A percentile compares a stretch with the other conserved stretches of the same genome.
These are phyloP conservation scores for Masticophis lateralis DNA, from an alignment of 2,797 vertebrate species.

Conservation along the genomic window DNA sequence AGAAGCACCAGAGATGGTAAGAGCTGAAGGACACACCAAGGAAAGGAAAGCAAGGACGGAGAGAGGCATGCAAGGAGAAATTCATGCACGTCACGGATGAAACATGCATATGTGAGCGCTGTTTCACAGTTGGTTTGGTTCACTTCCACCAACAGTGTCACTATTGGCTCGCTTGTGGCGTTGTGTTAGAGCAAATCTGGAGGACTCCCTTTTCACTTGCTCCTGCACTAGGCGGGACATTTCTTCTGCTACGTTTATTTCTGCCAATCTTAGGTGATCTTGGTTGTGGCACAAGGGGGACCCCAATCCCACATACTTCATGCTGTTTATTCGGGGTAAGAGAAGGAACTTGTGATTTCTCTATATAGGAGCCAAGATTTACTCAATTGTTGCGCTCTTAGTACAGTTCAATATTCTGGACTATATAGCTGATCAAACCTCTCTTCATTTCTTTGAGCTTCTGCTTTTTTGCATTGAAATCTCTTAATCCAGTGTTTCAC, in stretches of 20 bases:
- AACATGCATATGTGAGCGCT: neutral
- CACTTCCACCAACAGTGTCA: neutral
- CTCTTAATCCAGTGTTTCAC: neutral
- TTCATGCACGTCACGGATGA: neutral
- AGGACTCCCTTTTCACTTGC: neutral
- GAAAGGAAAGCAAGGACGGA: neutral
- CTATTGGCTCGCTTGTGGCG: neutral
- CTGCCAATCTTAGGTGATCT: neutral
- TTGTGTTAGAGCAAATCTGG: neutral
- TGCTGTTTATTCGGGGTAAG: neutral
- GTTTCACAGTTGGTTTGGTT: neutral
- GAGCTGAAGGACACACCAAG: neutral
- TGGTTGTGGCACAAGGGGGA: neutral
- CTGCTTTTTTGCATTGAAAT: neutral
- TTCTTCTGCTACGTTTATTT: neutral
- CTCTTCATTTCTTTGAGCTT: neutral
- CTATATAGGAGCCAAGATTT: neutral
- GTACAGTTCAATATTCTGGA: neutral
- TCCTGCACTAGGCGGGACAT: neutral
- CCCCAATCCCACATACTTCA: neutral
- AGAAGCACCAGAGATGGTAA: neutral
- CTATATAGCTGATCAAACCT: neutral
- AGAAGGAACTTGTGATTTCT: neutral
- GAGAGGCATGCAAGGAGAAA: neutral
- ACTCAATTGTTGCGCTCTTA: neutral